Percentiles rank a stretch among this genome's conserved stretches.
Evolutionary conservation across 2,888 invertebrate species (phyloP).

Genomic region (Zygothrica quintamaculata): DNA sequence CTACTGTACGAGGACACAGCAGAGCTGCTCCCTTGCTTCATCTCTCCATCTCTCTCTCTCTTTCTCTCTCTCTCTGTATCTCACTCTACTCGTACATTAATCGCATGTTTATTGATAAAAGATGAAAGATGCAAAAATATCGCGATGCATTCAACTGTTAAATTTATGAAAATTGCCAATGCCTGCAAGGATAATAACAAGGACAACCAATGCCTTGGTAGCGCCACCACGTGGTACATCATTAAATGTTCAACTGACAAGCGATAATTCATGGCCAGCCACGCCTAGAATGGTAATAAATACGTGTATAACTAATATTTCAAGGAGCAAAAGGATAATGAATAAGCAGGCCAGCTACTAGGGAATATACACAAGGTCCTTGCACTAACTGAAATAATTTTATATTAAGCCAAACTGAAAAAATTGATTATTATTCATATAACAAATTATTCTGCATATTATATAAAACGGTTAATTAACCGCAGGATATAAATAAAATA

Average conservation of each 20-base stretch:
- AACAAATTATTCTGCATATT: too few relatives aligned
- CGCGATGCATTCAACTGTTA: conserved; percentile 73
- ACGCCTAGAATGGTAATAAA: conserved; percentile 35
- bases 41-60: neutral
- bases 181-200: conserved; percentile 36
- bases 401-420: too few relatives aligned
- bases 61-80: too few relatives aligned
- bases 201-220: conserved; percentile 43
- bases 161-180: conserved; percentile 78
- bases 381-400: too few relatives aligned
- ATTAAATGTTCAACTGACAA: conserved; percentile 78
- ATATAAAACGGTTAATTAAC: too few relatives aligned
- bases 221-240: conserved; percentile 77
- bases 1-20: neutral
- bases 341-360: too few relatives aligned
- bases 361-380: too few relatives aligned
- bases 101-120: conserved; percentile 71
- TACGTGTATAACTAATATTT: conserved; percentile 15
- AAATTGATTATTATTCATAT: too few relatives aligned
- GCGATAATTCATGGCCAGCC: conserved; percentile 72
- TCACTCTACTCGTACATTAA: conserved; percentile 1
- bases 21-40: neutral
- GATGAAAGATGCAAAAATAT: conserved; percentile 73
- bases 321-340: conserved; percentile 5
- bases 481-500: too few relatives aligned